Evolutionary conservation across 1,140 invertebrate species (phyloP), one percentile per base, ranked within the genome.

Genomic region (Gryon sp.): DNA sequence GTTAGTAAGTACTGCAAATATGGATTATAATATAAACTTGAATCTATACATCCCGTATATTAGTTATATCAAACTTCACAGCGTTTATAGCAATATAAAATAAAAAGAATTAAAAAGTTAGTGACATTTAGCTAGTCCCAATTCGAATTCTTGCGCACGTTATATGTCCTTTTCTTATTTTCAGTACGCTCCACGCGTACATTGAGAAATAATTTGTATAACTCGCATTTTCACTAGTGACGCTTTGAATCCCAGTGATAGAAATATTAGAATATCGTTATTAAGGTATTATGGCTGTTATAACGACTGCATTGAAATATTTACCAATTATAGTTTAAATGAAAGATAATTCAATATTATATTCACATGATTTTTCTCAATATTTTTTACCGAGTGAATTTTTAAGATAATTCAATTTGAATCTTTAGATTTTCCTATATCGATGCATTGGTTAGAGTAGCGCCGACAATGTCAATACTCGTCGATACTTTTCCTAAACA

Each of bases 21-120:
- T 65, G 30, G 62, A 66, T 66, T 55, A 55, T 46, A 38, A 45
- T 46, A 34, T 52, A 52, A 65, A 34, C 46, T 20, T 52, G 28
- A 46, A 32, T 43, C 36, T 28, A 14, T 5, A 46, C 41, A 52
- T 65, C 4, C 18, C 14, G 20, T 32, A 46, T 66, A 15, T 6
- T 45, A 20, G 52, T 40, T 57, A 48, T 59, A 59, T 57, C 30
- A 57, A 46, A 41, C 43, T 57, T 68, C 32, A 6, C 43, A 59
- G 48, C 52, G 52, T 52, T 69, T 50, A 52, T 11, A 70, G 22
- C 68, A 38, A 62, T 53, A 53, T 24, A 60, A 46, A 38, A 62
- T 53, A 53, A 38, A 70, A 38, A 60, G 45, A 59, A 60, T 53
- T 52, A 53, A 70, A 69, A 72, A 63, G 57, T 72, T 72, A 50